These are phyloP conservation scores for Wiebesia pumilae DNA, from an alignment of 1,140 invertebrate genomes.

Conservation along the genomic window DNA sequence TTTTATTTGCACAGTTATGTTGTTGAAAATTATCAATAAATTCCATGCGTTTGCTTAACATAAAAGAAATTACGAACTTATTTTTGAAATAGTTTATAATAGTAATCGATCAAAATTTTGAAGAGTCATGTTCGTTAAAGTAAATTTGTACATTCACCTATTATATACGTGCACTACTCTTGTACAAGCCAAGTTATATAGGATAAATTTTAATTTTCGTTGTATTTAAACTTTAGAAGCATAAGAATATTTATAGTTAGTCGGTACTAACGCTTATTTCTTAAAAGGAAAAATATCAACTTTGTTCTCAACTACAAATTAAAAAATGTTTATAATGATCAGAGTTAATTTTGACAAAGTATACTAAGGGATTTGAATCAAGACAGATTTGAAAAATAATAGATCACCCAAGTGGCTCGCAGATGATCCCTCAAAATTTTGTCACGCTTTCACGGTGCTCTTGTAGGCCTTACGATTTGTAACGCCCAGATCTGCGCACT, in stretches of 20 bases:
- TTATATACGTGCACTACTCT: too few relatives aligned
- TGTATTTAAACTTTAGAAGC: background rate
- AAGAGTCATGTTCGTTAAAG: too few relatives aligned
- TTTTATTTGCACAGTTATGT: too few relatives aligned
- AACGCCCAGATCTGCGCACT: slow-evolving; percentile 3
- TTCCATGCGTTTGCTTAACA: too few relatives aligned
- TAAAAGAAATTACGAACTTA: too few relatives aligned
- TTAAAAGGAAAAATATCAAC: too few relatives aligned
- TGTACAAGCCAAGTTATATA: background rate
- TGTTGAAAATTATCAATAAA: too few relatives aligned
- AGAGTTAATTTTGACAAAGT: background rate
- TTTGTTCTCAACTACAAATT: background rate
- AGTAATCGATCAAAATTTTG: background rate
- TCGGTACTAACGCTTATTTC: too few relatives aligned
- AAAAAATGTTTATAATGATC: background rate
- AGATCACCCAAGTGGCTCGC: slow-evolving; percentile 5
- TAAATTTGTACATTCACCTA: too few relatives aligned
- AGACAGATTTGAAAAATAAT: background rate
- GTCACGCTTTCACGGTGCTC: slow-evolving; percentile 27
- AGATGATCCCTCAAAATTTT: slow-evolving; percentile 34
- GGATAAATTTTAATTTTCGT: background rate
- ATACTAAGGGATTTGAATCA: background rate
- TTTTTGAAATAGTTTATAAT: too few relatives aligned
- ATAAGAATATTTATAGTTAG: background rate
- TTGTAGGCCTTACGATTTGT: background rate